These are phyloP conservation scores for Oostethus manadensis DNA, from an alignment of 2,113 vertebrate genomes.

Conservation along the genomic window DNA sequence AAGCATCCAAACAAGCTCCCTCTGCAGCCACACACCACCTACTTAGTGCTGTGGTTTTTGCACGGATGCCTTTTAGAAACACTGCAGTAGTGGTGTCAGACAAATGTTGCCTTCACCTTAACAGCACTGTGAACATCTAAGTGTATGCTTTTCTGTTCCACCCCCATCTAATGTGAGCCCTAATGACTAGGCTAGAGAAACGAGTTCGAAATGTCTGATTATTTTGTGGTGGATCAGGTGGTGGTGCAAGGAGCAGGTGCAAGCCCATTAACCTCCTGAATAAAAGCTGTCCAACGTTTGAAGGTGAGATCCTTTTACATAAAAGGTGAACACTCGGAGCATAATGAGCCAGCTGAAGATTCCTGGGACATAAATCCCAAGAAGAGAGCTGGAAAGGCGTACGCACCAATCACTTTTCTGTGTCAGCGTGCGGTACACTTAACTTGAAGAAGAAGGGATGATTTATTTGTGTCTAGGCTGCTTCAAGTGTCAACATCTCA, in stretches of 20 bases:
- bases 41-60: constrained; percentile 40
- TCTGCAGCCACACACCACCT: constrained; percentile 35
- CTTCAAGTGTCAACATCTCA: background rate
- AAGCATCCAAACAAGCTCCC: constrained; percentile 31
- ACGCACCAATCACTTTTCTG: background rate
- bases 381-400: background rate
- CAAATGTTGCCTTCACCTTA: background rate
- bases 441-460: background rate
- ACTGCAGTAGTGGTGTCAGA: constrained; percentile 41
- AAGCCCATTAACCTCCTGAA: background rate
- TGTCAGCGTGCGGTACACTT: background rate
- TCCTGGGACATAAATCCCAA: background rate
- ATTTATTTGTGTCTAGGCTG: background rate
- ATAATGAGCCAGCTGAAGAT: background rate
- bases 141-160: background rate
- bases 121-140: constrained; percentile 5
- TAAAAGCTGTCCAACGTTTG: background rate
- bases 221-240: background rate
- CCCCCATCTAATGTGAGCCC: background rate
- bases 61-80: constrained; percentile 48
- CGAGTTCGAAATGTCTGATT: constrained; percentile 25
- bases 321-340: too few species aligned
- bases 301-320: background rate
- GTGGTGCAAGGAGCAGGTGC: constrained; percentile 4
- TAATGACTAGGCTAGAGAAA: constrained; percentile 1